These are phyloP conservation scores for Sebastes aleutianus DNA, from an alignment of 2,797 vertebrate genomes.

Conservation along the genomic window DNA sequence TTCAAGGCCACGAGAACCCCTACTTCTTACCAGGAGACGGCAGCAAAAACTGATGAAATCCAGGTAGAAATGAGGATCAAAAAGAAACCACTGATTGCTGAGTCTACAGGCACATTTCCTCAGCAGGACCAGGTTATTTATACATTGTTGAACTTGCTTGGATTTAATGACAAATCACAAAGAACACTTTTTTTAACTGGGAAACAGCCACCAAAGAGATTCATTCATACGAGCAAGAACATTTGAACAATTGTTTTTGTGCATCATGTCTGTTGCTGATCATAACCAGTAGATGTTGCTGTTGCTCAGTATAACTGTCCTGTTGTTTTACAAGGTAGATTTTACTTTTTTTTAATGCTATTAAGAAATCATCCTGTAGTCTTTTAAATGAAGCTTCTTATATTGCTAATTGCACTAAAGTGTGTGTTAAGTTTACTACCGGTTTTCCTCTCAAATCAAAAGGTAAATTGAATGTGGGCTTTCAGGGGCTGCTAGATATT, in stretches of 20 bases:
- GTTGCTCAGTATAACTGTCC: constrained; percentile 29
- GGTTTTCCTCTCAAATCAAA: constrained; percentile 46
- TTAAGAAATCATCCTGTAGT: constrained; percentile 15
- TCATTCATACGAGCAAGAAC: constrained; percentile 4
- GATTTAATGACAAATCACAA: constrained; percentile 10
- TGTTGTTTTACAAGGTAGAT: neutral
- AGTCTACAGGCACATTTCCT: constrained; percentile 11
- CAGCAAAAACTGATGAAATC: constrained; percentile 24
- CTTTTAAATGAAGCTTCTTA: constrained; percentile 26
- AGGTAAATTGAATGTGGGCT: constrained; percentile 27
- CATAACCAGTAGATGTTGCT: constrained; percentile 63
- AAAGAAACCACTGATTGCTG: constrained; percentile 10
- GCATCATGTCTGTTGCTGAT: constrained; percentile 8
- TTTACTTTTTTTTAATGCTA: constrained; percentile 20
- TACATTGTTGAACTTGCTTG: neutral
- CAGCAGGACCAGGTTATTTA: constrained; percentile 25
- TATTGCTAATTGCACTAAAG: constrained; percentile 65
- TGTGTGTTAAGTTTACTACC: constrained; percentile 58
- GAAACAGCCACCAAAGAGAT: constrained; percentile 59
- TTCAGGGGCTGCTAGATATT: constrained; percentile 21
- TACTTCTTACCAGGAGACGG: constrained; percentile 80
- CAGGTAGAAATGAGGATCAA: neutral
- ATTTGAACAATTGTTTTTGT: neutral
- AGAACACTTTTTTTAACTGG: neutral
- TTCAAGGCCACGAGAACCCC: constrained; percentile 84